phyloP scores from a whole-genome alignment of 2,113 vertebrate genomes.

The Labeo rohita region DNA sequence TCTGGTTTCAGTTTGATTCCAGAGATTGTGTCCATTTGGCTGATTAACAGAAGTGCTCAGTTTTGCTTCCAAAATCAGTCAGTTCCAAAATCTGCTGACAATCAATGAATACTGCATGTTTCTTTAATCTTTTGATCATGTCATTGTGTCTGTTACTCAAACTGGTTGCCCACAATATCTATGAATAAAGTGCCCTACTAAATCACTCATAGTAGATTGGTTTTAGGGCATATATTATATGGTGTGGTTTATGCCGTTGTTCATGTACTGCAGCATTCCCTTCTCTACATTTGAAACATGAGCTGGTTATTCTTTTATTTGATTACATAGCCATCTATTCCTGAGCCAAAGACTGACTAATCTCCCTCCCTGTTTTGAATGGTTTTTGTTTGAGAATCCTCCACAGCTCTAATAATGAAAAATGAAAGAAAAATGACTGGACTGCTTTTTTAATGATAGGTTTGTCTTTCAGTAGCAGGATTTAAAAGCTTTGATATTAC shows the following conservation, averaged over 20 bases:
- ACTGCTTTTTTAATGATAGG: background rate
- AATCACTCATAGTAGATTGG: background rate
- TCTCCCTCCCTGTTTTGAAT: background rate
- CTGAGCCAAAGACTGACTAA: background rate
- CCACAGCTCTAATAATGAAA: background rate
- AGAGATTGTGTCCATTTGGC: background rate
- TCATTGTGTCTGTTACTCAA: background rate
- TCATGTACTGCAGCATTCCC: background rate
- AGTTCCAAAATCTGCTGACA: background rate
- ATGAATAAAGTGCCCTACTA: background rate
- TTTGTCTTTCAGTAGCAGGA: background rate
- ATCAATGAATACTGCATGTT: background rate
- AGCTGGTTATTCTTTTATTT: background rate
- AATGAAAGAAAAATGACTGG: background rate
- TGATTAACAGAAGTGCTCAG: background rate
- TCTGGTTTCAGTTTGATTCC: background rate
- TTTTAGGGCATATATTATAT: background rate
- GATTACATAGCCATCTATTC: background rate
- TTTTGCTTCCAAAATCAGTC: background rate
- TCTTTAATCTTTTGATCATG: background rate
- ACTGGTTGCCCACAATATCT: background rate
- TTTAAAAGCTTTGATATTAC: background rate
- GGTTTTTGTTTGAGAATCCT: background rate
- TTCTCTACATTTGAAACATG: background rate
- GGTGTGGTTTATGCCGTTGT: background rate